A percentile compares a stretch with the other conserved stretches of the same genome.
These are phyloP conservation scores for Podargus strigoides DNA, from an alignment of 2,797 vertebrate genomes.

Conservation along the genomic window DNA sequence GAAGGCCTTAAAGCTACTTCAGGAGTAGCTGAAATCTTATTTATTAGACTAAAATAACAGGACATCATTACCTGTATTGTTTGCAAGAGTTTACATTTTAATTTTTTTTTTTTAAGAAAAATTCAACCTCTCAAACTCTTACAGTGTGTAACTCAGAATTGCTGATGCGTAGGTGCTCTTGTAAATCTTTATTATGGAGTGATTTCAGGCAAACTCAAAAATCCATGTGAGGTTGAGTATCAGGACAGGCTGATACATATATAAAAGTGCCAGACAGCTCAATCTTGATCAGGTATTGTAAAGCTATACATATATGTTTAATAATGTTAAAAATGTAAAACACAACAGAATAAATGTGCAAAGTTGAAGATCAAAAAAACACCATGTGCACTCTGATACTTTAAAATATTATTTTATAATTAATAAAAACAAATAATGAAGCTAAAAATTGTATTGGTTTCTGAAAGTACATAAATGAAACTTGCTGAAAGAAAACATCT, in stretches of 20 bases:
- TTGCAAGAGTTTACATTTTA: conserved; percentile 69
- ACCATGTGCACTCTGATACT: conserved; percentile 71
- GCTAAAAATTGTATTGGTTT: conserved; percentile 64
- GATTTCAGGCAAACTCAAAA: conserved; percentile 50
- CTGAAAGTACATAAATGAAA: conserved; percentile 24
- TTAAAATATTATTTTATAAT: conserved; percentile 69
- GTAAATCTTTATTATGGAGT: conserved; percentile 57
- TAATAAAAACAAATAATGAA: conserved; percentile 73
- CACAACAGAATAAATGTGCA: conserved; percentile 67
- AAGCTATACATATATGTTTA: conserved; percentile 75
- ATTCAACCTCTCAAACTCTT: conserved; percentile 59
- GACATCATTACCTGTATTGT: conserved; percentile 62
- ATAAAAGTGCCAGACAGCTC: conserved; percentile 74
- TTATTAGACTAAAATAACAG: conserved; percentile 70
- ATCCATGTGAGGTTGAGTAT: conserved; percentile 64
- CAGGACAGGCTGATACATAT: conserved; percentile 71
- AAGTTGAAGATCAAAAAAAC: conserved; percentile 53
- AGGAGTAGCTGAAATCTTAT: conserved; percentile 72
- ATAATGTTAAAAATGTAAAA: conserved; percentile 73
- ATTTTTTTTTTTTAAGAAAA: conserved; percentile 54
- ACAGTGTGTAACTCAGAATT: conserved; percentile 9
- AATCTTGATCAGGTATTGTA: conserved; percentile 75
- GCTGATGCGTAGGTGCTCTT: conserved; percentile 58
- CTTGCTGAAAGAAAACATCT: not conserved
- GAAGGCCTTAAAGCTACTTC: conserved; percentile 80